Evolutionary conservation across 1,140 invertebrate genomes (phyloP), one percentile per base, ranked within the genome.

Genomic region (Matsumurasca onukii): DNA sequence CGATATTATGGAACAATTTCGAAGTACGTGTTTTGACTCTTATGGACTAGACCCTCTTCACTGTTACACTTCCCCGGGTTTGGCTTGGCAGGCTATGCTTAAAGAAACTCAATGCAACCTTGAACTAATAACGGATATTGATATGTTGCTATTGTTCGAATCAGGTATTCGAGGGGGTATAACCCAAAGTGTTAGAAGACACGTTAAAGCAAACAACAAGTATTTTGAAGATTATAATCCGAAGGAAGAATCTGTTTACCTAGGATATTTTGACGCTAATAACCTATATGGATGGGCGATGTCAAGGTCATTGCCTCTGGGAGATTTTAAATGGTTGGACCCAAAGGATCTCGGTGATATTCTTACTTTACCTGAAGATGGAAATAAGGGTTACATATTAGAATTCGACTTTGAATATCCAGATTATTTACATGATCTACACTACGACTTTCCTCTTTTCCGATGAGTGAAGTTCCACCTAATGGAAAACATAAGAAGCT

Each of bases 261-360:
- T 73, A 29, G 31, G 57, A 27, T 77, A 75, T 72, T 68, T 71
- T 30, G 75, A 77, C 67, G 73, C 72, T 13, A 76, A 72, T 31
- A 72, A 71, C 55, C 34, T 71, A 15, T 70, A 70, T 62, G 52
- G 65, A 1, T 68, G 52, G 52, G 65, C 52, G 2, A 59, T 70
- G 64, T 24, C 0, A 2, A 31, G 64, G 59, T 51, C 31, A 22
- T 27, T 68, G 1, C 52, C 27, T 1, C 62, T 61, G 9, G 22
- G 31, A 24, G 39, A 29, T 2, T 62, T 70, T 61, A 63, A 67
- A 31, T 70, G 69, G 68, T 22, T n/a, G 1, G 62, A 49, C 17
- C 13, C 64, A 27, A 27, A 24, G 34, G 1, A 52, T 5, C 20
- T 15, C 49, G 22, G 22, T 3, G 12, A 12, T 52, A 45, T 45